These are phyloP conservation scores for Orchestia grillus DNA, from an alignment of 1,140 invertebrate species.

Conservation along the genomic window DNA sequence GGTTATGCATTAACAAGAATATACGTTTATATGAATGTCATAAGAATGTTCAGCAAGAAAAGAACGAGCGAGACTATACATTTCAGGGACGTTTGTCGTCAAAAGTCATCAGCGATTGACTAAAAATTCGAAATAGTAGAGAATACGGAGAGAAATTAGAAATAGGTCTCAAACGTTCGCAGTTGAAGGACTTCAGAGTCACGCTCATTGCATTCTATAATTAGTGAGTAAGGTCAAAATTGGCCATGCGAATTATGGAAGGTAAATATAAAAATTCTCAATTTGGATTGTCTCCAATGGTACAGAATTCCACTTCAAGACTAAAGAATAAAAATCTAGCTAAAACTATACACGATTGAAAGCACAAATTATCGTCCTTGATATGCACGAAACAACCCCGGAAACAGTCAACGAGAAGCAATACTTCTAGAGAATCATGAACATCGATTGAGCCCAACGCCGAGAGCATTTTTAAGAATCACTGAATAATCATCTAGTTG, in stretches of 20 bases:
- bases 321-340: neutral
- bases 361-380: slow-evolving; percentile 46
- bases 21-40: neutral
- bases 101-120: neutral
- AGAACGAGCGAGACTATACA: neutral
- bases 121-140: neutral
- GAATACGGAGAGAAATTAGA: neutral
- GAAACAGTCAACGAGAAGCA: neutral
- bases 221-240: neutral
- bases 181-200: neutral
- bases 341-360: slow-evolving; percentile 41
- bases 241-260: neutral
- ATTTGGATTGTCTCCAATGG: neutral
- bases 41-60: neutral
- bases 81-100: neutral
- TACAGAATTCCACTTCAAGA: neutral
- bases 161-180: neutral
- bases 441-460: neutral
- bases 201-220: neutral
- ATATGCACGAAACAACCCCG: slow-evolving; percentile 36
- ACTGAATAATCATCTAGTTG: neutral
- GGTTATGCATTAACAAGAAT: slow-evolving; percentile 43
- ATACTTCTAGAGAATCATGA: neutral
- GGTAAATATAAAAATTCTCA: neutral
- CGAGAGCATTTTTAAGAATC: neutral